phyloP scores from a whole-genome alignment of 92 coral and sea anemone genomes.

The Plumapathes pennacea region DNA sequence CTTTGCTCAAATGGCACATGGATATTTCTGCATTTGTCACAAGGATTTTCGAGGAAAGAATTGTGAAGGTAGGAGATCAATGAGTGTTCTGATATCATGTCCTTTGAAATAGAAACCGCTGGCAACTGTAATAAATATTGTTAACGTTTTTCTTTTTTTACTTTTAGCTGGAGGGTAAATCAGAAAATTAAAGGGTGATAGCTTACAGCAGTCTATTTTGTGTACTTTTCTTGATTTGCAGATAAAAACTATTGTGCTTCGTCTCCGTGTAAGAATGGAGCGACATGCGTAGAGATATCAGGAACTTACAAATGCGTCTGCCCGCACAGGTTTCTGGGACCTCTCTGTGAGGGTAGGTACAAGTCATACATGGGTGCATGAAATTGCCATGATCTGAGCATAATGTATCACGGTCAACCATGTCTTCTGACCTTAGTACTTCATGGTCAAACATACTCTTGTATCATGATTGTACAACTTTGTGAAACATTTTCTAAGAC shows the following conservation, averaged over 20 bases:
- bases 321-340: constrained; percentile 62
- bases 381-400: too few species aligned
- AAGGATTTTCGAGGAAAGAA: constrained; percentile 83
- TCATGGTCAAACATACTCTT: too few species aligned
- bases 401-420: too few species aligned
- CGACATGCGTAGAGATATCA: constrained; percentile 69
- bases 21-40: constrained; percentile 90
- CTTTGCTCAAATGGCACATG: constrained; percentile 69
- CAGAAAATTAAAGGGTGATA: neutral
- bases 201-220: neutral
- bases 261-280: constrained; percentile 87
- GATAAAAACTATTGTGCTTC: constrained; percentile 87
- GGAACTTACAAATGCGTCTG: constrained; percentile 74
- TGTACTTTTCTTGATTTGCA: constrained; percentile 10
- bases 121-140: neutral
- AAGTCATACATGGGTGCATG: too few species aligned
- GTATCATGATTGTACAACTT: too few species aligned
- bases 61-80: constrained; percentile 78
- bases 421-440: too few species aligned
- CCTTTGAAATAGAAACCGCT: neutral
- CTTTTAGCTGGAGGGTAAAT: neutral
- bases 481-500: too few species aligned
- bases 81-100: too few species aligned
- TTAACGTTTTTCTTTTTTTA: neutral
- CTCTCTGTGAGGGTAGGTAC: constrained; percentile 93